Evolutionary conservation across 2,888 invertebrate species (phyloP).

Genomic region (Mantis religiosa): DNA sequence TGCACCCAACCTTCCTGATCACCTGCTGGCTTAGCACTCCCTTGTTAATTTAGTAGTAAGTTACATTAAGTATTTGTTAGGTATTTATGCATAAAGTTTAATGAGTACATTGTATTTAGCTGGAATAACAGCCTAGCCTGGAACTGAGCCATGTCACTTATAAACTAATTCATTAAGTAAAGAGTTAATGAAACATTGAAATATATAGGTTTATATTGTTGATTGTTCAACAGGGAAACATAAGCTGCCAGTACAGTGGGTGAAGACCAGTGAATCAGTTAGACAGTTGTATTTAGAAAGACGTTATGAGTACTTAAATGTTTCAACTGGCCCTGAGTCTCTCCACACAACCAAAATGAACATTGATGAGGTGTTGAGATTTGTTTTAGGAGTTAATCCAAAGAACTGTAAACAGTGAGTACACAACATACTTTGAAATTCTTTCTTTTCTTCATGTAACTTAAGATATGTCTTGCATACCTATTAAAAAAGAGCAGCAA

Average conservation of each 20-base stretch:
- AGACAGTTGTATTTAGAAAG: slow-evolving; percentile 70
- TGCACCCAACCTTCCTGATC: no score
- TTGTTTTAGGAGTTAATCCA: slow-evolving; percentile 65
- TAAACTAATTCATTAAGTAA: neutral
- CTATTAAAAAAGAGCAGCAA: no score
- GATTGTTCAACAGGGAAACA: slow-evolving; percentile 65
- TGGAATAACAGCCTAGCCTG: no score
- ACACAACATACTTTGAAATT: neutral
- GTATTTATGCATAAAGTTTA: no score
- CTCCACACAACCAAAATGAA: slow-evolving; percentile 65
- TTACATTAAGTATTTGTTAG: no score
- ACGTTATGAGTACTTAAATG: slow-evolving; percentile 70
- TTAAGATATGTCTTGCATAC: no score
- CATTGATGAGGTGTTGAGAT: slow-evolving; percentile 72
- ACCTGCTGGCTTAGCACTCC: no score
- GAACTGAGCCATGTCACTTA: no score
- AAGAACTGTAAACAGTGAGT: slow-evolving; percentile 58
- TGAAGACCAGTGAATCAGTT: slow-evolving; percentile 64
- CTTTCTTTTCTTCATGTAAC: no score
- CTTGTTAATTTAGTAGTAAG: no score
- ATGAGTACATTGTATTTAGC: no score
- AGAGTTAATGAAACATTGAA: neutral
- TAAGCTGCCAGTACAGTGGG: slow-evolving; percentile 79
- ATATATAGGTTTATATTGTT: neutral
- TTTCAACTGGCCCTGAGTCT: slow-evolving; percentile 60